Base-by-base conservation (phyloP, 2,888 invertebrate species). In the Cryptus armator region DNA sequence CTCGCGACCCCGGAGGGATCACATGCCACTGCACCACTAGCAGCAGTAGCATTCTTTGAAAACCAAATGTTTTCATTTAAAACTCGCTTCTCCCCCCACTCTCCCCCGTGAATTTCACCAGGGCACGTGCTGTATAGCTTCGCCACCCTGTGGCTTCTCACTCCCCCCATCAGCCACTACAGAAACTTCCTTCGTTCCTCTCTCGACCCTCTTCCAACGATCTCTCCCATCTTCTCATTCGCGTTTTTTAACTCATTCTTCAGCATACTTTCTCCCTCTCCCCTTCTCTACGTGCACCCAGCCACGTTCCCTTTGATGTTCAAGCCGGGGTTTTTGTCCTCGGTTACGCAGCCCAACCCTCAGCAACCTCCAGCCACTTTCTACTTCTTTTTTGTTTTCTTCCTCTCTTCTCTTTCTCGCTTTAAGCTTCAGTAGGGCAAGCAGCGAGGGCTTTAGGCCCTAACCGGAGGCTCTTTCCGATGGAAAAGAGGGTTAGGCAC, bases 221-320 rank as follows among this genome's bases (percentile, higher is more conserved):
- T 75, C 64, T 75, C 64, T 19, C 68, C 67, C 53, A 62, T 72
- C 44, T 43, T 14, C 67, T 71, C 79, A 78, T 77, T 68, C 76
- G 46, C 76, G 66, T 76, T 85, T 82, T 76, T 85, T 74, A 74
- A 87, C 86, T 71, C 70, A 83, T 89, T 86, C 84, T 72, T 75
- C 78, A 74, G 75, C 71, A 43, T 72, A 53, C 71, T 62, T 29
- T 29, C 71, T 70, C 46, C 72, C 74, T 53, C 29, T 76, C 81
- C 84, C 85, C 85, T 79, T 80, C 84, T 86, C 86, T 87, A 87
- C 86, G 86, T 86, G 86, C 84, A 79, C 81, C 37, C 81, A 79
- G 76, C 77, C 64, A 53, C 64, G 53, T 77, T 70, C 75, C n/a
- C 85, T 85, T 85, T 85, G 83, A 85, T 83, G 76, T 85, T 53